Base-by-base conservation (phyloP, 1,140 invertebrate genomes). In the Riptortus pedestris region DNA sequence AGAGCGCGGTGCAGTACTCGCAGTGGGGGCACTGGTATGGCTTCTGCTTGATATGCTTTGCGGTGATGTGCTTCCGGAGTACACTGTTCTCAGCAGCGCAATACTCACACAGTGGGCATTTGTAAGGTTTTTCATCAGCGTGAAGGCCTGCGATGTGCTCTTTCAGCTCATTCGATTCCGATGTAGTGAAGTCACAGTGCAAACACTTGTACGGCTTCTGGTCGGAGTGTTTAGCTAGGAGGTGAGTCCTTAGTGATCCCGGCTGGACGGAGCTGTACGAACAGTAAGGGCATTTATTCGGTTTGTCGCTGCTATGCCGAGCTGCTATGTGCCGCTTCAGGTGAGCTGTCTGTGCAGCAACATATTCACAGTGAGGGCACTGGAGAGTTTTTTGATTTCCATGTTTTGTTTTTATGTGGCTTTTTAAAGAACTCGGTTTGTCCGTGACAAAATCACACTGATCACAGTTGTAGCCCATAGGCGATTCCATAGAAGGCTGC, bases 271-370 rank as follows among this genome's bases (percentile, higher is more conserved):
- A 7, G 16, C 24, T 55, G 14, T 55, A 55, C 5, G 20, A 12
- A 55, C 51, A 55, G 14, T 55, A 24, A 55, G 51, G 22, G n/a
- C 51, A 55, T 24, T 38, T 38, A 14, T 38, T 38, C 14, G 31
- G 5, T 14, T 38, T 38, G 31, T 38, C 31, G 31, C 14, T 5
- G 5, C 31, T 38, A 14, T 38, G 31, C 31, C 14, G 5, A 38
- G 31, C 5, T 7, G 31, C 31, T 38, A 14, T 38, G 14, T 38
- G 31, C 14, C 31, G 31, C 14, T 55, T 55, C 14, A 55, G 24
- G 24, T 0, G 2, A 2, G 20, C 22, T 2, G 16, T 27, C 24
- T 55, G 18, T 0, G 2, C 51, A 24, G 51, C 22, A 24, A 24
- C 9, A 55, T 24, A 26, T 5, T 55, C 51, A 55, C 51, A 55